Evolutionary conservation across 64 coral and sea anemone species (phyloP).

Genomic region (Pocillopora verrucosa): DNA sequence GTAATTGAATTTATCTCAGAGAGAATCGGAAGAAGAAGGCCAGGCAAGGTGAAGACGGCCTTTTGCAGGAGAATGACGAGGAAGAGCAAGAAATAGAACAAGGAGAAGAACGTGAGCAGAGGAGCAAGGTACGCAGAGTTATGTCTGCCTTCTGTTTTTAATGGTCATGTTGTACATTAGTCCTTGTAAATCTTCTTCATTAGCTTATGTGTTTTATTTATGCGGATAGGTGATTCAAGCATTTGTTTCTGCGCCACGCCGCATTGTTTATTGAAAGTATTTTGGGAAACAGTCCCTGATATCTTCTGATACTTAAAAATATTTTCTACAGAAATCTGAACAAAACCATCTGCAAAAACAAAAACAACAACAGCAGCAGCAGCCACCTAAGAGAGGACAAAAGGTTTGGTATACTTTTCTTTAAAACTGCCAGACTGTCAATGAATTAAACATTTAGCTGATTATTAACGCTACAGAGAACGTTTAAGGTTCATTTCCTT

Average conservation of each 20-base stretch:
- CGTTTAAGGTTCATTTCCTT: too few species aligned
- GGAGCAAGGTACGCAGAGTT: background rate
- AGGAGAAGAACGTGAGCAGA: background rate
- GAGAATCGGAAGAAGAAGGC: constrained; percentile 30
- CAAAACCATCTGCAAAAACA: background rate
- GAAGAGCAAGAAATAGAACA: background rate
- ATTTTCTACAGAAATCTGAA: background rate
- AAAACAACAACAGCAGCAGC: constrained; percentile 59
- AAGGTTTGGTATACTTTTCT: constrained; percentile 38
- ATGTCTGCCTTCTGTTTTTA: background rate
- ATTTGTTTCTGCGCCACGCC: too few species aligned
- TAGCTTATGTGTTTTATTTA: too few species aligned
- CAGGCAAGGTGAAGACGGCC: background rate
- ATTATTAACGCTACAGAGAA: too few species aligned
- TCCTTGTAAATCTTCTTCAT: too few species aligned
- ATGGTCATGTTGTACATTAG: too few species aligned
- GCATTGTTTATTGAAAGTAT: too few species aligned
- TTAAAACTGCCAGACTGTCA: too few species aligned
- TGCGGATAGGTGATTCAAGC: too few species aligned
- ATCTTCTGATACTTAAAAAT: too few species aligned
- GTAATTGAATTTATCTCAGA: background rate
- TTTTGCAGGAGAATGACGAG: background rate
- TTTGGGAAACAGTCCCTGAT: too few species aligned
- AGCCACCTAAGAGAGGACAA: constrained; percentile 67
- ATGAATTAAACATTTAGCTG: too few species aligned